Evolutionary conservation across 2,113 vertebrate genomes (phyloP), one percentile per base, ranked within the genome.

Genomic region (Leucopsar rothschildi): DNA sequence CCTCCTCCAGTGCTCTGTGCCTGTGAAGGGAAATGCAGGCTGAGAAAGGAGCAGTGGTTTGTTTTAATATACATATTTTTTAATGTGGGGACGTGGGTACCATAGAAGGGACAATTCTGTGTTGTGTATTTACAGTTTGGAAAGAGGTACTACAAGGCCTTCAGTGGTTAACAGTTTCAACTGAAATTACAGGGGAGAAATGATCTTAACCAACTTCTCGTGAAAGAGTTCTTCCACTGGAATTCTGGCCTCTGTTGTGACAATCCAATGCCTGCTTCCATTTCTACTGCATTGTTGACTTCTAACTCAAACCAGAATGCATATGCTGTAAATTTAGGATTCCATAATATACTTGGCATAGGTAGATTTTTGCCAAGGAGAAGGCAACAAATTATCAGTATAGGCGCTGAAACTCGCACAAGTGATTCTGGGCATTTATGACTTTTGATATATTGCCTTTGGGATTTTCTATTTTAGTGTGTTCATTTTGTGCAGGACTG

Each of bases 161-260:
- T 97, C 95, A 94, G 96, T 97, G 96, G 96, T 98, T 98, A 98
- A 79, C 94, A 95, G 94, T 88, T 98, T 97, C 97, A 97, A 96
- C 96, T 96, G 93, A 97, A 97, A 97, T 97, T 96, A 90, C 39
- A 94, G 83, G 75, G 37, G 70, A 95, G 93, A 82, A 96, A 95
- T 96, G 78, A 77, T 86, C 95, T 92, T 69, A 91, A 91, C 23
- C 63, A 52, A 86, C 50, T 95, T 97, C 42, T 60, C 87, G 16
- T 90, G 84, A 82, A 86, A 92, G 88, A 45, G 12, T 47, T 96
- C 61, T 95, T 84, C 59, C 79, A 23, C 23, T 50, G 4, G 15
- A n/a, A 50, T 84, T 9, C 77, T 87, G 72, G 68, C 81, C 89
- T 95, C 70, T 78, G 44, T 69, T 79, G 52, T 96, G 60, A 91